Conservation (phyloP, 2,113 vertebrate species). For the Eudyptes chrysolophus region DNA sequence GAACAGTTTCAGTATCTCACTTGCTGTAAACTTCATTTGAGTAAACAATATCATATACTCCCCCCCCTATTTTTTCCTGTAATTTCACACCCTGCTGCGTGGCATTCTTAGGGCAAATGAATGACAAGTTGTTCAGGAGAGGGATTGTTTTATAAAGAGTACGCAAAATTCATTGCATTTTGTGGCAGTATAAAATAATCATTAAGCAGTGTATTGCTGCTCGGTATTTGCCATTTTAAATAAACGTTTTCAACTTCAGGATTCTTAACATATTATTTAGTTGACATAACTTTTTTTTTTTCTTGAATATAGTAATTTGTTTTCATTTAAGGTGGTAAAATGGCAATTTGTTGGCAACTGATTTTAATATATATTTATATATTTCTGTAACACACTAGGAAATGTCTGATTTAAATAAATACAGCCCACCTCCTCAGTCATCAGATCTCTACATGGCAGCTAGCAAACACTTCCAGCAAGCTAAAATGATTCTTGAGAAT, state of each 20-base stretch:
- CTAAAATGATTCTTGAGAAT: slow-evolving; percentile 97
- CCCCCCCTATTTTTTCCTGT: background rate
- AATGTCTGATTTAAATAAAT: slow-evolving; percentile 99
- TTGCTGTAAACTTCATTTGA: background rate
- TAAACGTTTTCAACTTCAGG: background rate
- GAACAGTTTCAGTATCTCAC: background rate
- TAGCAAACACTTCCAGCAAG: slow-evolving; percentile 99
- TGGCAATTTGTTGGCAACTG: background rate
- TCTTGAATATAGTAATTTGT: background rate
- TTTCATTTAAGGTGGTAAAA: background rate
- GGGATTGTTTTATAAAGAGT: background rate
- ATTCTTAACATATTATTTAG: background rate
- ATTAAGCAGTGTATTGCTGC: background rate
- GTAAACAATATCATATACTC: background rate
- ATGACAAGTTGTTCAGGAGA: background rate
- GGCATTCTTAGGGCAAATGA: background rate
- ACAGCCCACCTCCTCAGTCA: slow-evolving; percentile 93
- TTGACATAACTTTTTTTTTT: background rate
- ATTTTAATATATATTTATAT: background rate
- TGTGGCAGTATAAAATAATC: background rate
- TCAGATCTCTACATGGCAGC: slow-evolving; percentile 96
- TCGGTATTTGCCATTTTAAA: background rate
- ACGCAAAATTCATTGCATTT: background rate
- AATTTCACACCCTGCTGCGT: background rate
- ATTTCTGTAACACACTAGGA: slow-evolving; percentile 79